Conservation (phyloP, 2,888 invertebrate genomes). For the Shargacucullia verbasci region DNA sequence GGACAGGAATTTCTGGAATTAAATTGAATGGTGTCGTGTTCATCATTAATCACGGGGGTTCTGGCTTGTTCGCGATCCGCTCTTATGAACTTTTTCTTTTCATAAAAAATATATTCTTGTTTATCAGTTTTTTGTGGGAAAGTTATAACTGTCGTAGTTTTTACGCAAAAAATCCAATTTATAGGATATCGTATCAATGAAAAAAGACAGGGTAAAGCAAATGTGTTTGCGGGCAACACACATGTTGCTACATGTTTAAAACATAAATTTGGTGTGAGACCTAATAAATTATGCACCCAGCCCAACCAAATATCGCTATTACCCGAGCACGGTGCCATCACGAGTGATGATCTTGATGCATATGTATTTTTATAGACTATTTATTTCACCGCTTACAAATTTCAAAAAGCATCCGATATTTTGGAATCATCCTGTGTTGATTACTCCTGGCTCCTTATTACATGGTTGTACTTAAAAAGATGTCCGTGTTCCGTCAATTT, state of each 20-base stretch:
- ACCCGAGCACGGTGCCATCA: constrained; percentile 16
- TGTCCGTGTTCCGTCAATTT: no score
- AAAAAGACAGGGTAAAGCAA: not conserved
- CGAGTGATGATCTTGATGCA: not conserved
- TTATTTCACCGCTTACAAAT: not conserved
- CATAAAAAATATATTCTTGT: constrained; percentile 57
- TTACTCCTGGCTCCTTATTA: no score
- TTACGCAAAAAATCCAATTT: constrained; percentile 3
- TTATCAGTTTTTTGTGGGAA: constrained; percentile 46
- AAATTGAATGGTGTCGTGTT: constrained; percentile 79
- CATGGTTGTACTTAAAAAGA: no score
- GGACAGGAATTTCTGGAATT: constrained; percentile 73
- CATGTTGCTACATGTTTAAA: constrained; percentile 38
- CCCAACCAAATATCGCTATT: constrained; percentile 38
- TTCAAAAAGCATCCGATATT: no score
- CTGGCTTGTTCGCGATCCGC: constrained; percentile 66
- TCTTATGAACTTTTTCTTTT: constrained; percentile 67
- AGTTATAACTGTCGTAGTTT: constrained; percentile 26
- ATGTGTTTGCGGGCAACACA: constrained; percentile 12
- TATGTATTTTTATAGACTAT: constrained; percentile 2
- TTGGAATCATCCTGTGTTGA: no score
- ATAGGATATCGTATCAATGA: not conserved
- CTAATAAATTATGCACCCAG: constrained; percentile 53
- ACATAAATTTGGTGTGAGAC: constrained; percentile 36
- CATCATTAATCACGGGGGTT: constrained; percentile 77